phyloP scores from a whole-genome alignment of 2,888 invertebrate species.

The Rhingia campestris region DNA sequence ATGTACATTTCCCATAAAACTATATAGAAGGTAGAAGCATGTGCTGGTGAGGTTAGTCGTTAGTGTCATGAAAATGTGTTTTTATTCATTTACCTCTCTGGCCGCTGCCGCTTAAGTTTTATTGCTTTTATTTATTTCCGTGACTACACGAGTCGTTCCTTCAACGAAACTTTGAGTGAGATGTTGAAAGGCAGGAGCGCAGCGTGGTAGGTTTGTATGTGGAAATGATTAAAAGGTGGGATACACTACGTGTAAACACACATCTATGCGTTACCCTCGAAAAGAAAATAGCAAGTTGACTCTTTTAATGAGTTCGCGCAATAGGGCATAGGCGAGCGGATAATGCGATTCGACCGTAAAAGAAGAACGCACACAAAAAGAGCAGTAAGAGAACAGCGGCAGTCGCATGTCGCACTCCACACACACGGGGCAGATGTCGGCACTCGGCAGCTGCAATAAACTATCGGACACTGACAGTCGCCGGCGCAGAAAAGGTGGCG shows the following conservation, averaged over 20 bases:
- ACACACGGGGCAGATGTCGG: conserved; percentile 29
- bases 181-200: conserved; percentile 15
- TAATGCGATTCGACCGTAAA: conserved; percentile 2
- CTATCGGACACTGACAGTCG: conserved; percentile 3
- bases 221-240: conserved; percentile 46
- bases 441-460: background rate
- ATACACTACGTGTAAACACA: conserved; percentile 13
- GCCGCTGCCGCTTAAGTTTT: background rate
- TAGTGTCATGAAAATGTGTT: conserved; percentile 40
- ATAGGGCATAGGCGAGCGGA: too few species aligned
- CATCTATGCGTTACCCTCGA: conserved; percentile 3
- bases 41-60: conserved; percentile 11
- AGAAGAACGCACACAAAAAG: conserved; percentile 26
- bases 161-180: conserved; percentile 37
- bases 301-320: conserved; percentile 23
- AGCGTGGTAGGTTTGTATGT: conserved; percentile 40
- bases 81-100: conserved; percentile 4
- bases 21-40: conserved; percentile 46
- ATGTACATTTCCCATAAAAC: conserved; percentile 37
- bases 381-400: conserved; percentile 14
- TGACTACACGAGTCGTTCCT: conserved; percentile 24
- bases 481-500: conserved; percentile 30
- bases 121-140: conserved; percentile 18
- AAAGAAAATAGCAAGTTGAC: background rate
- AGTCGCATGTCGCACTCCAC: background rate